phyloP scores from a whole-genome alignment of 2,888 invertebrate species.

The Dynastes grantii region DNA sequence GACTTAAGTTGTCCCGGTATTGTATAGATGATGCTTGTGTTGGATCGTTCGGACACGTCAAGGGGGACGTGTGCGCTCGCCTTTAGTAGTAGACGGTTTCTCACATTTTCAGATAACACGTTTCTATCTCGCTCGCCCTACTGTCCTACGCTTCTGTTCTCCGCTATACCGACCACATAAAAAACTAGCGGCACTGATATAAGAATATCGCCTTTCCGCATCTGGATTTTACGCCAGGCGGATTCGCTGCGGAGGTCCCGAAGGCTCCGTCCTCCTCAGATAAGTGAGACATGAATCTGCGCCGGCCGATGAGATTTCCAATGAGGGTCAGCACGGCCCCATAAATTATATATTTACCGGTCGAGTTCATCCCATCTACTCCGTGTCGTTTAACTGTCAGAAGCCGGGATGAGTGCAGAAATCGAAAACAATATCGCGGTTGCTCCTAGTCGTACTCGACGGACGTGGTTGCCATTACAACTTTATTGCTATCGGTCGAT shows the following conservation, averaged over 20 bases:
- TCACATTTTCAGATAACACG: conserved; percentile 55
- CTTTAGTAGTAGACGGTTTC: conserved; percentile 42
- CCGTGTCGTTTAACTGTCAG: conserved; percentile 55
- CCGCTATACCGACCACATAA: conserved; percentile 25
- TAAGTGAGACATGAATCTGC: conserved; percentile 66
- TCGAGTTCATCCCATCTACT: conserved; percentile 67
- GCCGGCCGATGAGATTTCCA: conserved; percentile 65
- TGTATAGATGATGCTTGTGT: conserved; percentile 27
- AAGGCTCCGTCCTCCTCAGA: conserved; percentile 54
- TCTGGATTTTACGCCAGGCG: conserved; percentile 56
- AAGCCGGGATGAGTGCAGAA: conserved; percentile 48
- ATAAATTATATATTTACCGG: conserved; percentile 68
- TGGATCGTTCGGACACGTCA: conserved; percentile 15
- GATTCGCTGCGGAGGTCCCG: conserved; percentile 59
- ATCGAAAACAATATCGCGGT: conserved; percentile 55
- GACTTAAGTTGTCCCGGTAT: conserved; percentile 46
- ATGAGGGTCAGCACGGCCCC: conserved; percentile 63
- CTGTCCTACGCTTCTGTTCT: not conserved
- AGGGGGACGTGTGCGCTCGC: not conserved
- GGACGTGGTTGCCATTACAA: conserved; percentile 12
- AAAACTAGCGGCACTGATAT: conserved; percentile 41
- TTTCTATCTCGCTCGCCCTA: conserved; percentile 46
- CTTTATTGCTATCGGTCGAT: not conserved
- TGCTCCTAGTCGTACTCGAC: not conserved
- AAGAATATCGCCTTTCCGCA: conserved; percentile 51